Evolutionary conservation across 2,888 invertebrate genomes (phyloP), one percentile per base, ranked within the genome.

Genomic region (Nematopogon swammerdamellus): DNA sequence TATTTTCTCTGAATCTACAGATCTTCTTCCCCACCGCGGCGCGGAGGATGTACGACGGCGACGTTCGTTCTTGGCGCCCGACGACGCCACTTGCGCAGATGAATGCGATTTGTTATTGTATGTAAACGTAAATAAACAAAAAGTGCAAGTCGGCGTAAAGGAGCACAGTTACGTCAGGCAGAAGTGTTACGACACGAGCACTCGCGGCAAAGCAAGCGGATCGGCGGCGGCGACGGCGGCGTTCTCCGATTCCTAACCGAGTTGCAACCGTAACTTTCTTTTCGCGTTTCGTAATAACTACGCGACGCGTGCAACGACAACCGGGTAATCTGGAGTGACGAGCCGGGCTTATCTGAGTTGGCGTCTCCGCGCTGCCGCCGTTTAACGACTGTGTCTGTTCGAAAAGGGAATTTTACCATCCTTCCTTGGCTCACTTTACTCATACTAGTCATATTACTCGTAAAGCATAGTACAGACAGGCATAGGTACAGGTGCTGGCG

Each of bases 231-330:
- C 57, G 62, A n/a, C 64, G 64, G 65, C 60, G 65, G 66, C 65
- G 68, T 64, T 71, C 65, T 68, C 67, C 64, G 61, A 4, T 3
- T 14, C 6, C 11, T 14, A 14, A 36, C 6, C 11, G 36, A 56
- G 61, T 60, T 59, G 63, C 64, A 71, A 68, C 65, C 59, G 60
- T 63, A 56, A 71, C 72, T 73, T 74, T 71, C 70, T 64, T 73
- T 74, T 74, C 67, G 66, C 61, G 71, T 75, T 72, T 74, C 72
- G 72, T 73, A 72, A 76, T 68, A 66, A 62, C 57, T 69, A 20
- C 67, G 69, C 62, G 63, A 63, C 70, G 59, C 63, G 61, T 66
- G 68, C 66, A 68, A 61, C 63, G n/a, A n/a, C n/a, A 65, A 63
- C 60, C 62, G n/a, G 62, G 65, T 63, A 60, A 25, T 25, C 25